Evolutionary conservation across 2,888 invertebrate genomes (phyloP).

Genomic region (Crocallis elinguaria): DNA sequence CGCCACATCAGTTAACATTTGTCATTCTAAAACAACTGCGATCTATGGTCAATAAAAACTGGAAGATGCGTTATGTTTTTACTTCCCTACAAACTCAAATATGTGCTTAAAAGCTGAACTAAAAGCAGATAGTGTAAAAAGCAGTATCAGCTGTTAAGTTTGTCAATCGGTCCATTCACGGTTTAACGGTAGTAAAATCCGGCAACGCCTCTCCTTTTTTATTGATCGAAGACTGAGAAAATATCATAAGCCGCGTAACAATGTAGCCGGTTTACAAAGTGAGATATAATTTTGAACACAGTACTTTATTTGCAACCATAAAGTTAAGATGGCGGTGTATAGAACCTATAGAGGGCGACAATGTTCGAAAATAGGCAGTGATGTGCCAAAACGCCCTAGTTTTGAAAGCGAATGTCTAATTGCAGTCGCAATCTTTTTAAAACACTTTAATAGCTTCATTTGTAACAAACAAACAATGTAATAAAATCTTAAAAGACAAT

Average conservation of each 20-base stretch:
- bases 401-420: background rate
- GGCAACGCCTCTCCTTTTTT: conserved; percentile 1
- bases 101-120: too few species aligned
- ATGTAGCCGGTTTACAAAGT: conserved; percentile 41
- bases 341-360: conserved; percentile 27
- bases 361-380: conserved; percentile 1
- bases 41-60: background rate
- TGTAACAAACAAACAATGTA: too few species aligned
- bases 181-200: background rate
- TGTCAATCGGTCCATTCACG: background rate
- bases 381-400: background rate
- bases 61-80: background rate
- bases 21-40: conserved; percentile 19
- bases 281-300: conserved; percentile 44
- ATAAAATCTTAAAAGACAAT: too few species aligned
- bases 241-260: conserved; percentile 37
- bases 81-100: too few species aligned
- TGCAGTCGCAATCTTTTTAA: too few species aligned
- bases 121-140: too few species aligned
- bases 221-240: conserved; percentile 1
- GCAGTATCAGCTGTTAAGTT: too few species aligned
- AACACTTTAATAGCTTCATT: too few species aligned
- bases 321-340: conserved; percentile 34
- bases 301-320: conserved; percentile 49
- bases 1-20: conserved; percentile 16